Evolutionary conservation across 2,113 vertebrate species (phyloP), one percentile per base, ranked within the genome.

Genomic region (Macquaria australasica): DNA sequence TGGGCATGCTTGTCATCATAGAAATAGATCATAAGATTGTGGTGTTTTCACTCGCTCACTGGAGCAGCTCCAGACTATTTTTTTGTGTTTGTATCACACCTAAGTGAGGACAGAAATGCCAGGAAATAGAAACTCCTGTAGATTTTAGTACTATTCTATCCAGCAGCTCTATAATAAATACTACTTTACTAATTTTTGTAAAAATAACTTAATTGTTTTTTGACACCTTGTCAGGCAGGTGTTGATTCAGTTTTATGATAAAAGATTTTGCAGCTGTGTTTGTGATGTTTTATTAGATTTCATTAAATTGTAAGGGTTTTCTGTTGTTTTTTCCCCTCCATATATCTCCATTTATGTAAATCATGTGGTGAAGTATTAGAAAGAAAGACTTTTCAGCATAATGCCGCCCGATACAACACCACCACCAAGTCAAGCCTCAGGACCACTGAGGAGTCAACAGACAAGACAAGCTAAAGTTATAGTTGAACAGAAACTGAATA

Each of bases 81-180:
- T 66, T 75, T 4, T 85, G n/a, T 37, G 18, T 82, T 58, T 77
- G 51, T 69, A 20, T 87, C 59, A 69, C 72, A 66, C 56, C 59
- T 60, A 1, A 68, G 50, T 37, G 34, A 25, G 20, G 48, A 77
- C 37, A 64, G 50, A 77, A 34, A 70, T 37, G 11, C 69, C 56
- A 60, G 20, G 20, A n/a, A 23, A 23, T 34, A 16, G 15, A 67
- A 28, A 23, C 10, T 45, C 1, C 45, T 21, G 63, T 28, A 45
- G n/a, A 48, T 55, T 55, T 55, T 21, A 23, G 8, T 9, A 55
- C 48, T 43, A 43, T n/a, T n/a, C 5, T 11, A 21, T 76, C 5
- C 48, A 53, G 75, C 5, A 16, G 28, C 18, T 50, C 12, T 16
- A 43, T 12, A 53, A 11, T 23, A 60, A 25, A 67, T 11, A 25